A percentile compares a stretch with the other conserved stretches of the same genome.
phyloP scores from a whole-genome alignment of 2,113 vertebrate genomes.

The Agelaius tricolor region DNA sequence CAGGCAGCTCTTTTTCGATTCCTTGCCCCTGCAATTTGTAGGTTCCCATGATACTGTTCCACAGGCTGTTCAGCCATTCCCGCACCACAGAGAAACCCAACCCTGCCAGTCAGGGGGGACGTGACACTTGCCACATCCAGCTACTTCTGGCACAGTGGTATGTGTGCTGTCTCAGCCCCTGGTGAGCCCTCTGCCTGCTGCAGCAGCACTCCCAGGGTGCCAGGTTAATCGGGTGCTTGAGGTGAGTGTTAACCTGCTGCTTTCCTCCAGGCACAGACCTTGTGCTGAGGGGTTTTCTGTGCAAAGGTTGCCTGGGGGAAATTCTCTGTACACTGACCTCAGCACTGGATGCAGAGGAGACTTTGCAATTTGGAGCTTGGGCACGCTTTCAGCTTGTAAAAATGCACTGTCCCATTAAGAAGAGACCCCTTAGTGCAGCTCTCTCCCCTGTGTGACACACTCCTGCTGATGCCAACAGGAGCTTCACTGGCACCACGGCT shows the following conservation, averaged over 20 bases:
- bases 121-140: neutral
- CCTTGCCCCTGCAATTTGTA: neutral
- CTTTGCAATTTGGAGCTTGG: neutral
- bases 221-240: neutral
- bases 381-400: neutral
- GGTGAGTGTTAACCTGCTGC: neutral
- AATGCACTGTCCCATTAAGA: neutral
- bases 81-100: neutral
- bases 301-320: neutral
- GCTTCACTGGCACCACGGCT: neutral
- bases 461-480: neutral
- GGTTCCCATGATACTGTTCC: neutral
- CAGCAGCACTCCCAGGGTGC: neutral
- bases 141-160: neutral
- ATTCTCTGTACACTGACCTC: neutral
- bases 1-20: neutral
- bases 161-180: neutral
- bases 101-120: neutral
- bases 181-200: neutral
- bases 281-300: neutral
- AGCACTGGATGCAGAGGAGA: neutral
- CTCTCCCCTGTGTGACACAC: rapidly evolving
- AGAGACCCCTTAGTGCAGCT: neutral
- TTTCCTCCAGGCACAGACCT: neutral
- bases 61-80: neutral